phyloP scores from a whole-genome alignment of 1,140 invertebrate species.

The Samia ricini region DNA sequence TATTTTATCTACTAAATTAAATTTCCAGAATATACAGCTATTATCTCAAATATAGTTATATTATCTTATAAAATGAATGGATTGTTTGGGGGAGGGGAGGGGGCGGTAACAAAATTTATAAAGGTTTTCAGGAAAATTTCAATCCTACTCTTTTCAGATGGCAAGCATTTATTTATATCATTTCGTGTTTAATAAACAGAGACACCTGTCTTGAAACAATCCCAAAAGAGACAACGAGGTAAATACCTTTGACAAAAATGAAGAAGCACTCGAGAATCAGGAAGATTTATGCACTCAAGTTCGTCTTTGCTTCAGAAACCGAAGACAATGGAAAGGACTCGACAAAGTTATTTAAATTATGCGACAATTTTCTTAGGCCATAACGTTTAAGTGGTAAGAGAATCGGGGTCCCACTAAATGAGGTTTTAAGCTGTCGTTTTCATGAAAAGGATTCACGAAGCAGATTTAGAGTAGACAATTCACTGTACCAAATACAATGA shows the following conservation, averaged over 20 bases:
- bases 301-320: constrained; percentile 36
- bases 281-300: constrained; percentile 54
- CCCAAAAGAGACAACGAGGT: constrained; percentile 12
- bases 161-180: background rate
- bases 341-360: constrained; percentile 71
- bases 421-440: constrained; percentile 65
- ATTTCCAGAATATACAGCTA: no score
- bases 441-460: constrained; percentile 62
- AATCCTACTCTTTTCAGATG: background rate
- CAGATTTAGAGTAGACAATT: constrained; percentile 60
- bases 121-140: background rate
- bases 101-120: no score
- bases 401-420: constrained; percentile 60
- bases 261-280: constrained; percentile 32
- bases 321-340: constrained; percentile 53
- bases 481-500: constrained; percentile 41
- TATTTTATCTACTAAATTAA: no score
- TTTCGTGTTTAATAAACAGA: background rate
- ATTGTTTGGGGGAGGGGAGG: no score
- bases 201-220: background rate
- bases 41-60: no score
- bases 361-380: constrained; percentile 68
- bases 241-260: constrained; percentile 38
- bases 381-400: constrained; percentile 61
- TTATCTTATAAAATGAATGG: no score